Evolutionary conservation across 2,113 vertebrate genomes (phyloP), one percentile per base, ranked within the genome.

Genomic region (Dasyprocta punctata): DNA sequence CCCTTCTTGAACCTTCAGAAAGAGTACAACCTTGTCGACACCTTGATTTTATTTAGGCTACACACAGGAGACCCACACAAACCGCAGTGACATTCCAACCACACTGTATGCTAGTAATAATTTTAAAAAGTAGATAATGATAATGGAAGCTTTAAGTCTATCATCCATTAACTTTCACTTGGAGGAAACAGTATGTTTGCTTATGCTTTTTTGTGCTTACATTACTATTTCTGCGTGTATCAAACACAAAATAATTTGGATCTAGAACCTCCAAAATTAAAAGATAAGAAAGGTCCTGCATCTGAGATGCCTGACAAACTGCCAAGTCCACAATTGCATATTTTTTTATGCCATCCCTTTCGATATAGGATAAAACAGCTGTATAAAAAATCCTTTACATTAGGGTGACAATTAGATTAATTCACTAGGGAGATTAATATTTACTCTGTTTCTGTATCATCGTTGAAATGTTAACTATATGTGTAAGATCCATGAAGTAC

Each of bases 351-450:
- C 54, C 73, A 38, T 97, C 98, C 90, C 69, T 92, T 98, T 98
- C 98, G 97, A 96, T 44, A 92, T 89, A 96, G 54, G 86, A 54
- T 85, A 83, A 82, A 91, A 97, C 63, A 91, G 88, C 56, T 97
- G 28, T 97, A 94, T 86, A 97, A 97, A 98, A 98, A 85, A 71
- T 86, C 90, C 78, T 97, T 98, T 96, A 92, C 87, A 95, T 97
- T 95, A 95, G 81, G 69, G 86, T 97, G 95, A 97, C 94, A 98
- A 95, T 98, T 73, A 97, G 94, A 97, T 98, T 98, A 98, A 98
- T 97, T 97, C 94, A 89, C 96, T 92, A 93, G 96, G 93, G 95
- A 98, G 81, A 98, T 97, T 98, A 97, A 97, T 98, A 98, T 97
- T 98, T 98, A 97, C 96, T 96, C 83, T 97, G 94, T 82, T 98